Conservation (phyloP, 2,113 vertebrate species). For the Dicrurus megarhynchus region DNA sequence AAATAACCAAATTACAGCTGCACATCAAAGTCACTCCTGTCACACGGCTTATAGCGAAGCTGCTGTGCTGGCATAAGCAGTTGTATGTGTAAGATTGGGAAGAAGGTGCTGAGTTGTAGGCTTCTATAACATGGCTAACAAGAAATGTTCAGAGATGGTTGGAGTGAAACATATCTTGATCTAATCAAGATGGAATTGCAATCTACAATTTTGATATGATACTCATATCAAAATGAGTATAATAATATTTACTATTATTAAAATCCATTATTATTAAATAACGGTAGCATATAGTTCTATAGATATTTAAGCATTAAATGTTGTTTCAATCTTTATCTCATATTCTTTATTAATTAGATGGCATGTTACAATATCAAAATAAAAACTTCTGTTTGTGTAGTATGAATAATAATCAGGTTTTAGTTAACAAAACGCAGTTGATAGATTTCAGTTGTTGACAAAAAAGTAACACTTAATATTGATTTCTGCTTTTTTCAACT, state of each 20-base stretch:
- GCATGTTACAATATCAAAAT: not conserved
- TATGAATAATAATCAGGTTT: not conserved
- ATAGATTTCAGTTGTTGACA: not conserved
- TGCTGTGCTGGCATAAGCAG: not conserved
- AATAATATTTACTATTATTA: not conserved
- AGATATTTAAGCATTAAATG: not conserved
- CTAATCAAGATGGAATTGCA: not conserved
- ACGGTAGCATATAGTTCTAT: not conserved
- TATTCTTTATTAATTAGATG: not conserved
- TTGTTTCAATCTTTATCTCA: not conserved
- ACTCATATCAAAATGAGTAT: too few relatives aligned
- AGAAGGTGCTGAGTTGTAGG: not conserved
- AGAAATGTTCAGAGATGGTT: not conserved
- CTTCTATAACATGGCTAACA: not conserved
- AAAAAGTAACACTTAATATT: not conserved
- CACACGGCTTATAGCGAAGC: not conserved
- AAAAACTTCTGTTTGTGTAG: not conserved
- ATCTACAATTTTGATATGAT: not conserved
- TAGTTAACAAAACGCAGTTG: not conserved
- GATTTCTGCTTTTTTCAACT: not conserved
- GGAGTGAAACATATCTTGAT: not conserved
- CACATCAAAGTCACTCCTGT: not conserved
- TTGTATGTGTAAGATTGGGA: accelerated
- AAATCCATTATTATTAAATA: not conserved
- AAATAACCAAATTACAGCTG: not conserved